Base-by-base conservation (phyloP, 2,113 vertebrate genomes). In the Hyla sarda region DNA sequence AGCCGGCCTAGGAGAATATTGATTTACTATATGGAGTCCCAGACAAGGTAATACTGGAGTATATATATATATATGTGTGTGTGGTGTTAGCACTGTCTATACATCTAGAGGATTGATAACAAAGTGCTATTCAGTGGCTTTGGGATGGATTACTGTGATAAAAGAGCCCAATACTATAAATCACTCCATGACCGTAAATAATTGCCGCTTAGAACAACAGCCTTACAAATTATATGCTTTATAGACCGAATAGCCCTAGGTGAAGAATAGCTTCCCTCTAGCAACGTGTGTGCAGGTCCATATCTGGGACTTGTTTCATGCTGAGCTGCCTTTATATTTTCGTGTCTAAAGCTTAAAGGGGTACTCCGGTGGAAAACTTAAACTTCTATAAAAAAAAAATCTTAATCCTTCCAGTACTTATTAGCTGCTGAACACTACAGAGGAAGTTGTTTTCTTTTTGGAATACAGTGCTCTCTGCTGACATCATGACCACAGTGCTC, bases 181-280 rank as follows among this genome's bases (percentile, higher is more conserved):
- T 75, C 73, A 48, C 72, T 12, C 25, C 45, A 75, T 75, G 73
- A 75, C 45, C 48, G 73, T 75, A 75, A 75, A 75, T 75, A 75
- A 75, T 75, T 75, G 73, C 73, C 50, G 45, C 73, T 75, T 75
- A 48, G 23, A 28, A 48, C 73, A 75, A 47, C 47, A 52, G 41
- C n/a, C 45, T 19, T 47, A 50, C 45, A 75, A 75, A 75, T 75
- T 75, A 75, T 75, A 48, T 48, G 41, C n/a, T 75, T 47, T 14
- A 75, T 30, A 17, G n/a, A 75, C 2, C 16, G 45, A 75, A 28
- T 50, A 28, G 73, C 47, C 45, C 41, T 50, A 48, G 72, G 41
- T 32, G 34, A 47, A n/a, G 37, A 74, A 74, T 47, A 48, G n/a
- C 72, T 47, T 74, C 41, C 23, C 45, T 2, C 41, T 25, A 30